phyloP scores from a whole-genome alignment of 2,888 invertebrate species.

The Galerucella pusilla region DNA sequence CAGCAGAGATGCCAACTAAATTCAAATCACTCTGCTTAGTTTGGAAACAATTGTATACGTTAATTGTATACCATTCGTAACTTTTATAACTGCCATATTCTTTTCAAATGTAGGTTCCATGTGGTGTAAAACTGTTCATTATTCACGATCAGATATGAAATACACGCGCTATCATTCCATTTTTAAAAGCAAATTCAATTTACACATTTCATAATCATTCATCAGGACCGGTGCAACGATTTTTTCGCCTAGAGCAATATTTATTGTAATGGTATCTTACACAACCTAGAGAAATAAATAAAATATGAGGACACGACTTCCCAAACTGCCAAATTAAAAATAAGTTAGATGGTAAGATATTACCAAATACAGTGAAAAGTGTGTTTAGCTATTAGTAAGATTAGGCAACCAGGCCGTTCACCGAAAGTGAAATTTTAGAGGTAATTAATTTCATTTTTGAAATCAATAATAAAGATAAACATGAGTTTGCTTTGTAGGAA shows the following conservation, averaged over 20 bases:
- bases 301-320: not conserved
- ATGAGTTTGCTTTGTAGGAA: too few species aligned
- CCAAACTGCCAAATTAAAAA: not conserved
- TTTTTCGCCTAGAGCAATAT: not conserved
- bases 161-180: not conserved
- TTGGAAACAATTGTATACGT: too few species aligned
- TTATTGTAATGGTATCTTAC: not conserved
- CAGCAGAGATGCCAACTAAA: too few species aligned
- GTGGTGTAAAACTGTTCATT: not conserved
- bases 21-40: too few species aligned
- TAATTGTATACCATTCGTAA: too few species aligned
- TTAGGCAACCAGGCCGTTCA: not conserved
- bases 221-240: not conserved
- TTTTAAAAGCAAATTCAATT: not conserved
- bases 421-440: not conserved
- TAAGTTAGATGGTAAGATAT: slow-evolving; percentile 1
- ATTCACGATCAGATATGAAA: not conserved
- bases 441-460: not conserved
- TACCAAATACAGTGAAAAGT: not conserved
- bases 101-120: not conserved
- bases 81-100: too few species aligned
- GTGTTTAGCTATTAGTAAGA: not conserved
- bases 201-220: not conserved
- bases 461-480: not conserved
- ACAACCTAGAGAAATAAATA: not conserved